Conservation (phyloP, 2,888 invertebrate species). For the Polia nebulosa region DNA sequence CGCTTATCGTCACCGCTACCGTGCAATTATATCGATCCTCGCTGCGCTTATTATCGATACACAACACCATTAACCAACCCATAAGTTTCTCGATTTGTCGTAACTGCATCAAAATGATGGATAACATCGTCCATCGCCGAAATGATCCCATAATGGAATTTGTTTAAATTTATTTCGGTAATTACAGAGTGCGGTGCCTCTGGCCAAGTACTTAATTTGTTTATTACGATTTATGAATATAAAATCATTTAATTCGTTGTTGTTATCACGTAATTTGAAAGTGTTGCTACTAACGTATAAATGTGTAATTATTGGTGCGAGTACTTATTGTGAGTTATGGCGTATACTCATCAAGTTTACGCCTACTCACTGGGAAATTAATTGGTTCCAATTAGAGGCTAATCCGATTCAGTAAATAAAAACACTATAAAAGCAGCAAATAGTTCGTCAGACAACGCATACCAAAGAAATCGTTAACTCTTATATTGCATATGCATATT, state of each 20-base stretch:
- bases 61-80: constrained; percentile 74
- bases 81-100: constrained; percentile 81
- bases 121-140: constrained; percentile 77
- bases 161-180: constrained; percentile 80
- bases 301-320: constrained; percentile 60
- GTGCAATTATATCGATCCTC: constrained; percentile 85
- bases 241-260: constrained; percentile 72
- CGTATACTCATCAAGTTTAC: constrained; percentile 44
- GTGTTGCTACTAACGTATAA: constrained; percentile 65
- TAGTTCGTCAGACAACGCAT: not conserved
- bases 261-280: constrained; percentile 75
- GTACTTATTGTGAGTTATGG: constrained; percentile 55
- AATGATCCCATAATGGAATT: constrained; percentile 76
- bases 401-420: constrained; percentile 43
- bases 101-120: constrained; percentile 83
- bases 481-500: constrained; percentile 7
- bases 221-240: constrained; percentile 79
- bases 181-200: constrained; percentile 72
- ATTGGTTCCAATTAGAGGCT: constrained; percentile 51
- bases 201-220: constrained; percentile 75
- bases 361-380: constrained; percentile 49
- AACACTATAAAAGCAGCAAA: not conserved
- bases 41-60: constrained; percentile 79
- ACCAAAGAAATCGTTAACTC: not conserved
- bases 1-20: constrained; percentile 83